phyloP scores from a whole-genome alignment of 2,888 invertebrate genomes.

The Chironomus tentans region DNA sequence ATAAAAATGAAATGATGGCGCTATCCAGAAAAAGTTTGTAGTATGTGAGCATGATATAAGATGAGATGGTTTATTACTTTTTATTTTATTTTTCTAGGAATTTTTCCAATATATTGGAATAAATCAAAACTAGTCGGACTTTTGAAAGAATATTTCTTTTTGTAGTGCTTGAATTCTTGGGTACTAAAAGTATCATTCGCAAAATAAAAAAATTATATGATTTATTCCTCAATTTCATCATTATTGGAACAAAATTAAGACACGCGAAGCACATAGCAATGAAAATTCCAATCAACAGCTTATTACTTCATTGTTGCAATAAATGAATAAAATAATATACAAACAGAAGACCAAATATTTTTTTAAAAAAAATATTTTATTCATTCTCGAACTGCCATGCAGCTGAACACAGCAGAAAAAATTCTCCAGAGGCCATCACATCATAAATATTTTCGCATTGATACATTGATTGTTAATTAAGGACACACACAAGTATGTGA shows the following conservation, averaged over 20 bases:
- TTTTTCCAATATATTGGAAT: too few species aligned
- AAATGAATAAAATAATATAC: too few species aligned
- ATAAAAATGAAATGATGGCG: constrained; percentile 26
- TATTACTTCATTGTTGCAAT: not conserved
- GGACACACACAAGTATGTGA: not conserved
- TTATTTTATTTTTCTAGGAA: too few species aligned
- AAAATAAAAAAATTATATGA: too few species aligned
- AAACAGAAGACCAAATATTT: too few species aligned
- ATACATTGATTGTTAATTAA: constrained; percentile 26
- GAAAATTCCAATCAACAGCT: not conserved
- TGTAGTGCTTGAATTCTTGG: too few species aligned
- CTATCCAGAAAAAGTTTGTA: not conserved
- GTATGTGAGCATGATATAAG: too few species aligned
- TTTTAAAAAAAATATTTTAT: too few species aligned
- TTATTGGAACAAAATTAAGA: not conserved
- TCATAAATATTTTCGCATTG: constrained; percentile 25
- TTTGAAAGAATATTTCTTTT: too few species aligned
- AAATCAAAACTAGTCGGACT: too few species aligned
- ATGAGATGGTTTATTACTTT: not conserved
- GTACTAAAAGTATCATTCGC: too few species aligned
- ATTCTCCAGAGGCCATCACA: constrained; percentile 14
- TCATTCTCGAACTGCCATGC: not conserved
- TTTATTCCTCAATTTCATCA: too few species aligned
- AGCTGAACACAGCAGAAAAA: not conserved
- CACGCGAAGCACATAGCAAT: not conserved